Conservation (phyloP, 2,113 vertebrate species). For the Penelope pileata region DNA sequence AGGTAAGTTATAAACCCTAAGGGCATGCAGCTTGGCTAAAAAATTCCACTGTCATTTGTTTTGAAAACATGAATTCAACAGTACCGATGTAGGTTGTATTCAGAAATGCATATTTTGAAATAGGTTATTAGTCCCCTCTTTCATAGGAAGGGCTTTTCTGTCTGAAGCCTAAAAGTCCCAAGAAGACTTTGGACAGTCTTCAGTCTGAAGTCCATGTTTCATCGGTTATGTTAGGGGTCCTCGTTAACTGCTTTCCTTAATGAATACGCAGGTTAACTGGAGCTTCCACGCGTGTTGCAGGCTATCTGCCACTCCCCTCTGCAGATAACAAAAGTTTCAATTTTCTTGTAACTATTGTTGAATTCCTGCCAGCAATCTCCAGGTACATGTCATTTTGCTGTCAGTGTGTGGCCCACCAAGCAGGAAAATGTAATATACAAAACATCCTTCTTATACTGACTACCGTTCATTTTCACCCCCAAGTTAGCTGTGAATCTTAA, state of each 20-base stretch:
- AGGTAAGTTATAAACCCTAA: neutral
- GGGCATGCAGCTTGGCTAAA: neutral
- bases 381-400: neutral
- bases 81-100: neutral
- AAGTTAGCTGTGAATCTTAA: neutral
- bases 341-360: neutral
- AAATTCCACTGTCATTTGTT: neutral
- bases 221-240: neutral
- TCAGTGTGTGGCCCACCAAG: neutral
- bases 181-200: no score
- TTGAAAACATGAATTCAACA: neutral
- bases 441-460: neutral
- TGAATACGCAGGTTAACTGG: neutral
- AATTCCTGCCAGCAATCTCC: neutral
- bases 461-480: neutral
- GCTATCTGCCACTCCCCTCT: neutral
- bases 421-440: neutral
- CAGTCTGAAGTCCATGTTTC: neutral
- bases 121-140: neutral
- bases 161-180: neutral
- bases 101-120: neutral
- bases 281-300: neutral
- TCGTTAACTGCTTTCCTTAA: neutral
- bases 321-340: neutral
- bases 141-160: neutral